Evolutionary conservation across 1,140 invertebrate genomes (phyloP), one percentile per base, ranked within the genome.

Genomic region (Drosophila setifemur): DNA sequence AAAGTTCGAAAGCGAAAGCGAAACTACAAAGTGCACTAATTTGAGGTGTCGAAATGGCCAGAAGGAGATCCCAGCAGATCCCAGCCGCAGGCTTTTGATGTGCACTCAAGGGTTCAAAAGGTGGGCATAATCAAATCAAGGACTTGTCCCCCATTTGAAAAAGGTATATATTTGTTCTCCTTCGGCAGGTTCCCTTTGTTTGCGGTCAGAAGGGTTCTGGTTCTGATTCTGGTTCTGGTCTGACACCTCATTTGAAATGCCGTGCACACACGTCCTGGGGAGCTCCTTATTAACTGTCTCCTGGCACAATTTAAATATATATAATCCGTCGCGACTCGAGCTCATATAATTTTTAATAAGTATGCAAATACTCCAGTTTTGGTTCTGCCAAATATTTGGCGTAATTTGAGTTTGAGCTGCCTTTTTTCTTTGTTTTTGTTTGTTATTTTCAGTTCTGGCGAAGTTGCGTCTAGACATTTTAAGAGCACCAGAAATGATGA

Each of bases 1-100:
- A 16, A 44, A 44, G 14, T 9, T n/a, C n/a, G 42, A 26, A 61
- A 35, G 9, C 39, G 47, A 55, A 58, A 54, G 48, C 37, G 60
- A 79, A 85, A 85, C 79, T 85, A 85, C 79, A 85, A 85, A 79
- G 74, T 85, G 64, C 70, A 85, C 79, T 85, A 85, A 85, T 85
- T 85, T 79, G 60, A 85, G 79, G 79, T 85, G 79, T 85, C 45
- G 54, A 78, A 68, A 63, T 43, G 60, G 25, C 26, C 26, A 26
- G 12, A 18, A 12, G 5, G 3, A 11, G 11, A n/a, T 6, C 28
- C 16, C 7, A 16, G 26, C n/a, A 21, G 14, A 5, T 2, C 12
- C 47, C 9, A 44, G 63, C 78, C 78, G 44, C 40, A 69, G 31
- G 48, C 63, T 48, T 83, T 85, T 85, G 79, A 85, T 85, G 79